Evolutionary conservation across 2,888 invertebrate genomes (phyloP).

Genomic region (Ditula angustiorana): DNA sequence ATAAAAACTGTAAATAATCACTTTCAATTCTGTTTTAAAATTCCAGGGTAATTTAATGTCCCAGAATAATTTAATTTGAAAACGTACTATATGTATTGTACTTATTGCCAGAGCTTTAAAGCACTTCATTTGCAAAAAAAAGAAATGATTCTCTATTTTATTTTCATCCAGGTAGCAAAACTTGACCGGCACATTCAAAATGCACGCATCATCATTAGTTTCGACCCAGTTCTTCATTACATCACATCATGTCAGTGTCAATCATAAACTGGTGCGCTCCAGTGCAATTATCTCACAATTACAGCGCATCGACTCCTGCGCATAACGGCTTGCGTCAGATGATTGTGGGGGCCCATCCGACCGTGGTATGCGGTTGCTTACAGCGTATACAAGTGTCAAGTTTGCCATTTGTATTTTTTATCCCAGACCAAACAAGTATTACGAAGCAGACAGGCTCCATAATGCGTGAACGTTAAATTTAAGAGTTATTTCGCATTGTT

Average conservation of each 20-base stretch:
- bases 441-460: background rate
- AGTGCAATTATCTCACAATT: conserved; percentile 39
- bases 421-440: conserved; percentile 13
- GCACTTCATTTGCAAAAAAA: too few species aligned
- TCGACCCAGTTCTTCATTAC: conserved; percentile 41
- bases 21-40: too few species aligned
- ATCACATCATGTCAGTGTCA: conserved; percentile 46
- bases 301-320: conserved; percentile 38
- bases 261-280: conserved; percentile 31
- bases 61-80: too few species aligned
- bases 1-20: too few species aligned
- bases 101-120: too few species aligned
- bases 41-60: too few species aligned
- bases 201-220: conserved; percentile 18
- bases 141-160: too few species aligned
- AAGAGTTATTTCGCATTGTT: conserved; percentile 20
- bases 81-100: too few species aligned
- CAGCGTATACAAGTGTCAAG: conserved; percentile 40
- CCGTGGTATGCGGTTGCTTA: conserved; percentile 26
- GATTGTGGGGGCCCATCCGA: conserved; percentile 38
- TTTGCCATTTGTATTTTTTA: conserved; percentile 38
- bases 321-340: conserved; percentile 39
- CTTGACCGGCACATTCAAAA: background rate
- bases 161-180: background rate
- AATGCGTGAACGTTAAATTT: conserved; percentile 11